These are phyloP conservation scores for Papilio helenus DNA, from an alignment of 1,140 invertebrate species.

Conservation along the genomic window DNA sequence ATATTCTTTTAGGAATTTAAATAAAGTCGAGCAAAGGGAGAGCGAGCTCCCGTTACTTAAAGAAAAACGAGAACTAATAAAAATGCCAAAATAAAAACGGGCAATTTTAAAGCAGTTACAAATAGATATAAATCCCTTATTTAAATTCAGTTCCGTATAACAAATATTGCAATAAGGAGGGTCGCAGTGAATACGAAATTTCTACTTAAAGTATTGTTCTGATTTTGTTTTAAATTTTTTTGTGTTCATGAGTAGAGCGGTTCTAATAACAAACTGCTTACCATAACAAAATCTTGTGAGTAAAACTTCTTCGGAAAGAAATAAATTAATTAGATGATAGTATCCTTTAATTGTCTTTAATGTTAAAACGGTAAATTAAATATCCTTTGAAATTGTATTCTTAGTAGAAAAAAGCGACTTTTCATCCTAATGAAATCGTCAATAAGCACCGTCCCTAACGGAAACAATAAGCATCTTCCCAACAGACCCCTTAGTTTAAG, in stretches of 20 bases:
- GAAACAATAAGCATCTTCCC: slow-evolving; percentile 38
- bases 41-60: slow-evolving; percentile 69
- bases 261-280: not conserved
- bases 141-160: slow-evolving; percentile 39
- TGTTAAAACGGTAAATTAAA: not conserved
- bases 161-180: slow-evolving; percentile 35
- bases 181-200: slow-evolving; percentile 4
- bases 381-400: slow-evolving; percentile 13
- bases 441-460: slow-evolving; percentile 29
- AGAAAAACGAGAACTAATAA: slow-evolving; percentile 73
- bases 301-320: not conserved
- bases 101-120: slow-evolving; percentile 71
- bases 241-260: not conserved
- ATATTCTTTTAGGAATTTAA: slow-evolving; percentile 77
- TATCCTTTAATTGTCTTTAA: not conserved
- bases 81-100: slow-evolving; percentile 67
- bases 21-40: slow-evolving; percentile 68
- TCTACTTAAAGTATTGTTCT: not conserved
- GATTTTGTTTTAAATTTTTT: not conserved
- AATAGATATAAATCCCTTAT: slow-evolving; percentile 57
- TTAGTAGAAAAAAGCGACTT: slow-evolving; percentile 11
- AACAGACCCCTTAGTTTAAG: slow-evolving; percentile 34
- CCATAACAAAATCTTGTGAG: not conserved
- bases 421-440: slow-evolving; percentile 33
- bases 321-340: not conserved